These are phyloP conservation scores for Anoncus sp. DNA, from an alignment of 2,888 invertebrate species.

Conservation along the genomic window DNA sequence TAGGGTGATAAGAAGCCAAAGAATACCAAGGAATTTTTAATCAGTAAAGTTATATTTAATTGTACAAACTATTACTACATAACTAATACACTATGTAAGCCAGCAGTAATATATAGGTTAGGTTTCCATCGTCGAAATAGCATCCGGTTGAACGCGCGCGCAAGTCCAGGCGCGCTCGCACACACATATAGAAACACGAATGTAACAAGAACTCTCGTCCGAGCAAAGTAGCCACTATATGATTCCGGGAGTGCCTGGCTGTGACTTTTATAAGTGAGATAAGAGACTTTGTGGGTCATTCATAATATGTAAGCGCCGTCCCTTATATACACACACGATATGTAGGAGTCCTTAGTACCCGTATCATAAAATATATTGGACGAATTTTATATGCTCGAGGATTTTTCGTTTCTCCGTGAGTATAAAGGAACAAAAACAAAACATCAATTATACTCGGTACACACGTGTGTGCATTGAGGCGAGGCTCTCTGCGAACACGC, in stretches of 20 bases:
- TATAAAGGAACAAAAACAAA: too few relatives aligned
- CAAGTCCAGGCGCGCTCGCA: constrained; percentile 41
- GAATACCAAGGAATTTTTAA: constrained; percentile 45
- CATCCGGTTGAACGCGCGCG: constrained; percentile 65
- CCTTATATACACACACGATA: constrained; percentile 1
- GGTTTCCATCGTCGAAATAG: constrained; percentile 74
- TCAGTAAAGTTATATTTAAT: constrained; percentile 59
- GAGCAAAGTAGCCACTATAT: constrained; percentile 27
- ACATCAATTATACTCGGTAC: too few relatives aligned
- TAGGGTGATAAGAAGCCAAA: constrained; percentile 51
- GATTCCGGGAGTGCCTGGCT: constrained; percentile 53
- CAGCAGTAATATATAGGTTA: constrained; percentile 72
- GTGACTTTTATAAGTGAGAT: constrained; percentile 63
- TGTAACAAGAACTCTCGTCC: constrained; percentile 3
- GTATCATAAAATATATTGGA: background rate
- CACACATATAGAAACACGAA: constrained; percentile 41
- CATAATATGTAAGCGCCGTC: constrained; percentile 35
- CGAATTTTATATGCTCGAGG: too few relatives aligned
- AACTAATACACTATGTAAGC: constrained; percentile 19
- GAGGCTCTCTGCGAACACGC: too few relatives aligned
- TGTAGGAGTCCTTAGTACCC: constrained; percentile 1
- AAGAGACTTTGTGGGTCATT: constrained; percentile 60
- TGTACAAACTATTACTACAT: constrained; percentile 47
- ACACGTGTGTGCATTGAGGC: too few relatives aligned
- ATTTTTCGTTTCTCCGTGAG: too few relatives aligned